phyloP scores from a whole-genome alignment of 1,140 invertebrate species.

The Drosophila repleta region DNA sequence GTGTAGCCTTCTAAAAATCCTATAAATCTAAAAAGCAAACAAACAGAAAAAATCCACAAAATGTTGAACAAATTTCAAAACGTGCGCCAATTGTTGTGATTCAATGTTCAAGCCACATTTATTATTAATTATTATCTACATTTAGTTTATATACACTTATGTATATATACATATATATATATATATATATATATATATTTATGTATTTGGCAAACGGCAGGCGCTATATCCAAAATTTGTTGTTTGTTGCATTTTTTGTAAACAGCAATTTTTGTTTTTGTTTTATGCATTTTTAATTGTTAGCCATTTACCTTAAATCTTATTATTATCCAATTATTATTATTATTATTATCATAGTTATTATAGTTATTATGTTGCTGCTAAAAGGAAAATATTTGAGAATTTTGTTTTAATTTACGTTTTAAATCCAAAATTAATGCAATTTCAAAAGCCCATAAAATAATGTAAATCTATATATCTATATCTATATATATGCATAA shows the following conservation, averaged over 20 bases:
- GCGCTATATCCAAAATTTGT: constrained; percentile 57
- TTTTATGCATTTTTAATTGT: constrained; percentile 79
- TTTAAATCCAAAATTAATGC: constrained; percentile 53
- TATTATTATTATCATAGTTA: constrained; percentile 43
- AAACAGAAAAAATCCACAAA: constrained; percentile 5
- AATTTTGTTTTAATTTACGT: constrained; percentile 70
- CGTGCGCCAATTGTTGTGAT: constrained; percentile 72
- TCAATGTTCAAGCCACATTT: constrained; percentile 57
- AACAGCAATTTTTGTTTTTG: constrained; percentile 71
- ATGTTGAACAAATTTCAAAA: constrained; percentile 64
- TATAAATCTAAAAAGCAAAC: not conserved
- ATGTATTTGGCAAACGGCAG: constrained; percentile 51
- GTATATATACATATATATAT: constrained; percentile 24
- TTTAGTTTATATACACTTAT: constrained; percentile 51
- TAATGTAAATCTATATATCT: constrained; percentile 11
- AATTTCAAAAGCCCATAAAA: constrained; percentile 35
- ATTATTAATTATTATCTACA: constrained; percentile 32
- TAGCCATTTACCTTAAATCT: constrained; percentile 67
- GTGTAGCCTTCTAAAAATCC: constrained; percentile 48
- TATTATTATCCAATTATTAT: constrained; percentile 45
- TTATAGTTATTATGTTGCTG: constrained; percentile 48
- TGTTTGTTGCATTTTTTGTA: constrained; percentile 66
- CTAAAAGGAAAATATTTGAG: constrained; percentile 39
- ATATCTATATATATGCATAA: not conserved
- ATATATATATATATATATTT: constrained; percentile 34